Conservation (phyloP, 2,888 invertebrate genomes). For the Chromoteleia sp. region DNA sequence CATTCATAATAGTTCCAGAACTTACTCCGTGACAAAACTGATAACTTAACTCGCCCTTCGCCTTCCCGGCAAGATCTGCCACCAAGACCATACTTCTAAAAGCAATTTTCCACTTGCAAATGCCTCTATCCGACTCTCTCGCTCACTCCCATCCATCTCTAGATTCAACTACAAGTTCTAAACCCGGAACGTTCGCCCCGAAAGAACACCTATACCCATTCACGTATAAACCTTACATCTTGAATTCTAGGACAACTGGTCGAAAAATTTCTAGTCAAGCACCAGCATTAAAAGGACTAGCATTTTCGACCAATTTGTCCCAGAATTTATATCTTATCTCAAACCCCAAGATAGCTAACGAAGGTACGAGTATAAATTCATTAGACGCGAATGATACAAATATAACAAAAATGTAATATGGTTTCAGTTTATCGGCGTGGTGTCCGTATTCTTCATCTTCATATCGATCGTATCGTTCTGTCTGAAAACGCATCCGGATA, state of each 20-base stretch:
- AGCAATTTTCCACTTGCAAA: slow-evolving; percentile 52
- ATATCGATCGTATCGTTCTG: slow-evolving; percentile 99
- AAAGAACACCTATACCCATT: slow-evolving; percentile 43
- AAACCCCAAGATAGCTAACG: neutral
- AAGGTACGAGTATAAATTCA: neutral
- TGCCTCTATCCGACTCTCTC: slow-evolving; percentile 11
- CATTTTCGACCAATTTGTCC: slow-evolving; percentile 7
- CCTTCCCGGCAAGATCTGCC: slow-evolving; percentile 20
- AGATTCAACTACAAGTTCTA: slow-evolving; percentile 16
- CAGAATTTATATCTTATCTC: neutral
- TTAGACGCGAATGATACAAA: no score
- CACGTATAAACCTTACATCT: slow-evolving; percentile 56
- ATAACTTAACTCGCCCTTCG: slow-evolving; percentile 13
- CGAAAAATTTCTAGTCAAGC: neutral
- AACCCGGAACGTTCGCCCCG: slow-evolving; percentile 2
- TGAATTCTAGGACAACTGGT: slow-evolving; percentile 12
- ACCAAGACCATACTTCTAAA: slow-evolving; percentile 34
- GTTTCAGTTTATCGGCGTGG: slow-evolving; percentile 97
- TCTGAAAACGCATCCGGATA: slow-evolving; percentile 99
- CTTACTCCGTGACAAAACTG: slow-evolving; percentile 46
- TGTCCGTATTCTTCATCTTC: slow-evolving; percentile 99
- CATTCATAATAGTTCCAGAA: slow-evolving; percentile 39
- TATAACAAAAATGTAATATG: slow-evolving; percentile 30
- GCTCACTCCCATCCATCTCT: neutral
- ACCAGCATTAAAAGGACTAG: neutral